Evolutionary conservation across 2,797 vertebrate species (phyloP).

Genomic region (Leucoraja ocellata): DNA sequence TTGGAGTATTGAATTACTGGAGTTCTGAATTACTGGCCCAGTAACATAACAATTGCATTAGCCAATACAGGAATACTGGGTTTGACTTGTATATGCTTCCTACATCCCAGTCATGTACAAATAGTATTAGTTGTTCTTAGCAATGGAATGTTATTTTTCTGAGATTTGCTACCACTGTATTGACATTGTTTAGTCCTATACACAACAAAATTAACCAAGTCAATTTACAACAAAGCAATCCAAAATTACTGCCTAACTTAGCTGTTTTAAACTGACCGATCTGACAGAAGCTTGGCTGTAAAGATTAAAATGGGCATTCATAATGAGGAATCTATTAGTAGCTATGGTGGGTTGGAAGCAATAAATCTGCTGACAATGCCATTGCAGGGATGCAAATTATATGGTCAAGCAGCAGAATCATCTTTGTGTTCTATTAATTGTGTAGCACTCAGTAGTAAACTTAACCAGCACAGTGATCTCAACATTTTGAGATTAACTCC

Average conservation of each 20-base stretch:
- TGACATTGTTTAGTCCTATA: neutral
- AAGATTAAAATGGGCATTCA: neutral
- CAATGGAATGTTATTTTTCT: neutral
- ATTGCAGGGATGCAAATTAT: neutral
- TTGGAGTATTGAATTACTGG: neutral
- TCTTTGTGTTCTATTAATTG: neutral
- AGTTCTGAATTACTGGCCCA: neutral
- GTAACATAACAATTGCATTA: neutral
- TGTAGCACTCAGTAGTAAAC: neutral
- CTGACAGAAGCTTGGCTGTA: neutral
- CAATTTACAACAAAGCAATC: neutral
- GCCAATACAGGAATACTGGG: neutral
- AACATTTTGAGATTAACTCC: neutral
- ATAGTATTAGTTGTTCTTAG: neutral
- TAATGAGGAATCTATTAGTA: slow-evolving; percentile 14
- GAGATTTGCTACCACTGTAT: neutral
- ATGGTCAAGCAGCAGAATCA: neutral
- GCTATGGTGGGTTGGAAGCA: neutral
- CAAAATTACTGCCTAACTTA: neutral
- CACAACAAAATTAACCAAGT: neutral
- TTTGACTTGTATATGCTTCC: neutral
- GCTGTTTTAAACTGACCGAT: neutral
- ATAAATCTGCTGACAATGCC: neutral
- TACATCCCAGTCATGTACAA: neutral
- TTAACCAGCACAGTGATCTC: neutral